Base-by-base conservation (phyloP, 2,797 vertebrate genomes). In the Knipowitschia caucasica region DNA sequence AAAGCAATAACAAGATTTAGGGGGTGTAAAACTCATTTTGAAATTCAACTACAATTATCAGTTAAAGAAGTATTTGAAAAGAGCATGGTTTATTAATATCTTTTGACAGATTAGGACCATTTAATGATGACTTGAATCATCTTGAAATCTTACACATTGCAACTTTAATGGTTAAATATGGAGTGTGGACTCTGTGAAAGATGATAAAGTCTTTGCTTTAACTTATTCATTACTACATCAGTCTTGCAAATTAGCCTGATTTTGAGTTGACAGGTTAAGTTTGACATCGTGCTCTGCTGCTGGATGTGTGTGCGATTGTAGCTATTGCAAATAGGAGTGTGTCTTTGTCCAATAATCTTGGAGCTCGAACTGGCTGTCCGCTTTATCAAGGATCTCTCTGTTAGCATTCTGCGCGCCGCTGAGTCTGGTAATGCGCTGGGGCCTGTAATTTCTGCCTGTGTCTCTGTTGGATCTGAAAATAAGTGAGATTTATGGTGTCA, bases 401-500 rank as follows among this genome's bases (percentile, higher is more conserved):
- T 88, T 90, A 88, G 81, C 80, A 91, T 90, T 89, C 86, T 76
- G 73, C 67, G 53, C 63, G 42, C 75, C 47, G 59, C 83, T 49
- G 70, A 40, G 64, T 63, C 81, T 77, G 77, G 84, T 84, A 86
- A 88, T 86, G 79, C 74, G 79, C 74, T 87, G 78, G 82, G 79
- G 76, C 78, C 77, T 29, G 65, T 85, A 84, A 88, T 89, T 83
- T 88, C 79, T 88, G 69, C 79, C 64, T 20, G 49, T 78, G 85
- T 84, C 85, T 83, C 58, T 30, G 74, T 63, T 80, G 81, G 80
- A 86, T 86, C 86, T 77, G 85, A 89, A 86, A 89, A 88, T 89
- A 91, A 90, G 86, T 88, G 83, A 88, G 89, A 91, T 90, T 91
- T 91, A 90, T 89, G 82, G 85, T 86, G 88, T 89, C 81, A 88